phyloP scores from a whole-genome alignment of 2,888 invertebrate species.

The Buathra laborator region DNA sequence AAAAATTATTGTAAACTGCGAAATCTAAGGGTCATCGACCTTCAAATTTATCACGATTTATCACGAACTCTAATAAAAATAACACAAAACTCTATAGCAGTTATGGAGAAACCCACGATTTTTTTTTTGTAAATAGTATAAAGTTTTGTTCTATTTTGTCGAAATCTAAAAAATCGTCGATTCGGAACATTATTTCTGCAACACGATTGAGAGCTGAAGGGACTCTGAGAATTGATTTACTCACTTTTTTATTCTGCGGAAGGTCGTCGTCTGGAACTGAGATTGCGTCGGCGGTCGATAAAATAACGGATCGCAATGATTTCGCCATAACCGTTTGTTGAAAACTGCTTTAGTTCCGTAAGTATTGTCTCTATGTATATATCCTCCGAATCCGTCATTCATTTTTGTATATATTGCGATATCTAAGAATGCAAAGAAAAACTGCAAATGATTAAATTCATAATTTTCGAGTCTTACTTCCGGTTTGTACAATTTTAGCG shows the following conservation, averaged over 20 bases:
- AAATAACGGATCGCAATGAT: background rate
- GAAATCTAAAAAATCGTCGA: conserved; percentile 18
- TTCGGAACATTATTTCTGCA: conserved; percentile 13
- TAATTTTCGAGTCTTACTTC: background rate
- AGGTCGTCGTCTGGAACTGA: background rate
- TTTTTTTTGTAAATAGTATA: background rate
- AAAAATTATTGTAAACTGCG: background rate
- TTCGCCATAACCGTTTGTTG: background rate
- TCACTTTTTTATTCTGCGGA: background rate
- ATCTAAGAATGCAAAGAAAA: background rate
- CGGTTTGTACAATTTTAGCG: too few relatives aligned
- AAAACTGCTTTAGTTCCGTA: background rate
- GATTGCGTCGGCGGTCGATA: background rate
- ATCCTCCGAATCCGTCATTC: background rate
- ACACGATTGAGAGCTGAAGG: conserved; percentile 15
- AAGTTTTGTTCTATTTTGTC: conserved; percentile 21
- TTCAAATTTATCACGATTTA: background rate
- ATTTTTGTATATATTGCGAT: background rate
- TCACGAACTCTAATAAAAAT: background rate
- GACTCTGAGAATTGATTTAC: background rate
- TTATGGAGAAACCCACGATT: background rate
- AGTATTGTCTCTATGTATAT: background rate
- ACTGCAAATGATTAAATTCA: background rate
- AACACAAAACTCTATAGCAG: background rate
- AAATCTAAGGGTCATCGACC: background rate